Percentiles rank a stretch among this genome's conserved stretches.
phyloP scores from a whole-genome alignment of 1,140 invertebrate species.

The Papilio dardanus region DNA sequence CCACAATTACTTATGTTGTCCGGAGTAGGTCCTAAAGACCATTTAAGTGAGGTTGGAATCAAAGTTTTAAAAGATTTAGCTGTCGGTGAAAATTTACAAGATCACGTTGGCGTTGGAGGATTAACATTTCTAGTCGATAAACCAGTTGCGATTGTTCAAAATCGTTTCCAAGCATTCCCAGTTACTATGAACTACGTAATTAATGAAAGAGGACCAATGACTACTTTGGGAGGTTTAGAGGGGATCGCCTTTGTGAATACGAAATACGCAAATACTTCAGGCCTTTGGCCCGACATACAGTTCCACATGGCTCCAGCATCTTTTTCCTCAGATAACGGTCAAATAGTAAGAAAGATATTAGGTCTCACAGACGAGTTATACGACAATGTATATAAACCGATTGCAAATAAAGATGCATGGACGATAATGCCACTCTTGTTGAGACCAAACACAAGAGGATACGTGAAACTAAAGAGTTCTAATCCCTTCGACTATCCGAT shows the following conservation, averaged over 20 bases:
- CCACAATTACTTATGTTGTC: constrained; percentile 94
- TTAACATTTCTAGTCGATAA: constrained; percentile 90
- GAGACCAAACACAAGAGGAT: constrained; percentile 91
- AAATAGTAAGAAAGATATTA: constrained; percentile 89
- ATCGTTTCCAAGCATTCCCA: constrained; percentile 86
- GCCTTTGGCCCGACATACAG: constrained; percentile 91
- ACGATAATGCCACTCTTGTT: constrained; percentile 92
- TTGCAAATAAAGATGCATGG: constrained; percentile 90
- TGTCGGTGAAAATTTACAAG: constrained; percentile 90
- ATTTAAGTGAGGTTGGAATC: constrained; percentile 88
- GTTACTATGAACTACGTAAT: constrained; percentile 91
- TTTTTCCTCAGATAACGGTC: constrained; percentile 90
- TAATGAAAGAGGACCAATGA: constrained; percentile 91
- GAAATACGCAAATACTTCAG: constrained; percentile 88
- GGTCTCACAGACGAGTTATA: constrained; percentile 92
- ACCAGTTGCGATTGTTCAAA: constrained; percentile 90
- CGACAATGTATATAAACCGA: constrained; percentile 89
- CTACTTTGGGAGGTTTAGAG: constrained; percentile 92
- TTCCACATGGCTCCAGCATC: constrained; percentile 94
- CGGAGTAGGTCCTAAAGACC: constrained; percentile 91
- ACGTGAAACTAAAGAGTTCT: constrained; percentile 87
- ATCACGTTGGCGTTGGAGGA: constrained; percentile 92
- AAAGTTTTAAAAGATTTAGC: constrained; percentile 88
- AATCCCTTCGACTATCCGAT: constrained; percentile 93
- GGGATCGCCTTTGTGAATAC: constrained; percentile 93